Evolutionary conservation across 1,140 invertebrate species (phyloP), one percentile per base, ranked within the genome.

Genomic region (Hycleus cichorii): DNA sequence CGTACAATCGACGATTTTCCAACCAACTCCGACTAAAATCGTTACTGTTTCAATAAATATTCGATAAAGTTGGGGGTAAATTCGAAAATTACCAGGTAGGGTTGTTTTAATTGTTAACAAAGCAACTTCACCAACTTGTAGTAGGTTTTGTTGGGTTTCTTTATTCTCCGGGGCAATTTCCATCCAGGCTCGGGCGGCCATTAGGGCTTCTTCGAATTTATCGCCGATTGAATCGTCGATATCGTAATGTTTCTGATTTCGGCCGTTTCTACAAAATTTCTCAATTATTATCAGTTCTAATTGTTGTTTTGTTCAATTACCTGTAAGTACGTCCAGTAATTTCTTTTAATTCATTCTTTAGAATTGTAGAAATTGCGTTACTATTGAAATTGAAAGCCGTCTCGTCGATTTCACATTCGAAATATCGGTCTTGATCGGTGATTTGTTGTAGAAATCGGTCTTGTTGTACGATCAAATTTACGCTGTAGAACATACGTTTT

Each of bases 61-160:
- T 9, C 38, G 24, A 12, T 7, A 49, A 2, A 12, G 2, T 51
- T 11, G 12, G 12, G 49, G 44, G 51, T 54, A 45, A 56, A 18
- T 18, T 18, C 18, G 18, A 18, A 18, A 18, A 24, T 69, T 76
- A 80, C 85, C 79, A 64, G 84, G 83, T 50, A 88, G 72, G 8
- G 83, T 82, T 26, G 84, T 82, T 71, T 87, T 83, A 32, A 89
- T 80, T 0, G 83, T 76, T 25, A 89, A 69, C 32, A 81, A 79
- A 2, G 84, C 84, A 4, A 82, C 79, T 73, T 89, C 83, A n/a
- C 87, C 87, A 53, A 87, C 84, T 70, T 83, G 80, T 3, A 86
- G 79, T 7, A 77, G 77, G 3, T 75, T 77, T 2, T 74, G 75
- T 1, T 76, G 74, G 3, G 73, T 65, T 40, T 77, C 74, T 52